phyloP scores from a whole-genome alignment of 2,113 vertebrate species.

The Hypocryptadius cinnamomeus region DNA sequence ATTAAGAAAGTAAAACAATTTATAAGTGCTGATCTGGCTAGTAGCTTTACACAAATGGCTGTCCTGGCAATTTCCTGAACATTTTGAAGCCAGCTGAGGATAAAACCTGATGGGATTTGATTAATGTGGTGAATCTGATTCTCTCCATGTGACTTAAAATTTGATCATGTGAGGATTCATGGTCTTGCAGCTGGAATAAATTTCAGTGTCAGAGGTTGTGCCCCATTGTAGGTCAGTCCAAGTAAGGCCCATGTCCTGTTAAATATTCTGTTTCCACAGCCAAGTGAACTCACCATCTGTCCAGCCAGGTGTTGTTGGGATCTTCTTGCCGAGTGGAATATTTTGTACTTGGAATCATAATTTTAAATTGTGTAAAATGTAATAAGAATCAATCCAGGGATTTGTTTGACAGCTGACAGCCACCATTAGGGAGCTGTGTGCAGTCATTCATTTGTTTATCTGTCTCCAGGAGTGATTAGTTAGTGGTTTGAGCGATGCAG shows the following conservation, averaged over 20 bases:
- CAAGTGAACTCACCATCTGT: background rate
- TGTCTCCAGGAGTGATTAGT: too few species aligned
- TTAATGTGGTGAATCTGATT: background rate
- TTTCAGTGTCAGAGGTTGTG: background rate
- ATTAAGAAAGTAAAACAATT: background rate
- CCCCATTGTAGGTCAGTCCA: fast-evolving
- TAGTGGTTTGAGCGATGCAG: background rate
- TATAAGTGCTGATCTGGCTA: background rate
- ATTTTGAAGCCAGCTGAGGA: background rate
- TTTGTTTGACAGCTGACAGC: background rate
- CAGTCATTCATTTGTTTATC: background rate
- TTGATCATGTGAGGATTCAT: fast-evolving
- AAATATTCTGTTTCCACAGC: background rate
- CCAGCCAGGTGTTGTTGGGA: background rate
- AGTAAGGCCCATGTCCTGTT: background rate
- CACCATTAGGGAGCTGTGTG: background rate
- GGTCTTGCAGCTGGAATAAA: background rate
- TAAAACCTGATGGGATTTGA: background rate
- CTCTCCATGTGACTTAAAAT: background rate
- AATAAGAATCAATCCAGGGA: background rate
- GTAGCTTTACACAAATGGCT: background rate
- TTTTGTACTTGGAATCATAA: background rate
- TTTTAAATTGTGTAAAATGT: background rate
- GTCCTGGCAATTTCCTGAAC: background rate
- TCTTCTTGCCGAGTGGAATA: background rate